These are phyloP conservation scores for Patella pellucida DNA, from an alignment of 2,888 invertebrate genomes.

Conservation along the genomic window DNA sequence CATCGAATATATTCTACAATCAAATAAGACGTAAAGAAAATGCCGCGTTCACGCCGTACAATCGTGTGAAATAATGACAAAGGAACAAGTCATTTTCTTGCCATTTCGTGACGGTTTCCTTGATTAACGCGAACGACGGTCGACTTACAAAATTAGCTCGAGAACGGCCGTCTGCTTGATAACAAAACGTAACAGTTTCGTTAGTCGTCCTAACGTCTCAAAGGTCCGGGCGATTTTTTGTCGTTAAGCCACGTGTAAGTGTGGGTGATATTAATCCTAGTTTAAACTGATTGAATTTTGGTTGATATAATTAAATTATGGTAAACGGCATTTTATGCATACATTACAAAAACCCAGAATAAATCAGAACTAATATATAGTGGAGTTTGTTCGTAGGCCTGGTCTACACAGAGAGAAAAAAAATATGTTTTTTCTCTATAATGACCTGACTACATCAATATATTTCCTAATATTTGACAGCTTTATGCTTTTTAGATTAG, in stretches of 20 bases:
- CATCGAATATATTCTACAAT: slow-evolving; percentile 10
- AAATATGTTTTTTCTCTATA: too few species aligned
- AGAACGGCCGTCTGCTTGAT: neutral
- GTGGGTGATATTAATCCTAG: slow-evolving; percentile 7
- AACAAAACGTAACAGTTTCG: slow-evolving; percentile 5
- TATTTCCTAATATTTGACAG: neutral
- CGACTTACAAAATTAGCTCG: slow-evolving; percentile 3
- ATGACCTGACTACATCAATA: too few species aligned
- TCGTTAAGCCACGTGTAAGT: slow-evolving; percentile 8
- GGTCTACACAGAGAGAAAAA: too few species aligned
- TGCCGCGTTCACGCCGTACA: too few species aligned
- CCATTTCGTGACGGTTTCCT: slow-evolving; percentile 2
- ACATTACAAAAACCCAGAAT: too few species aligned
- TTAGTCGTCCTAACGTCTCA: neutral
- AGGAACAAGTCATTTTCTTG: neutral
- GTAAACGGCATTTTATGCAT: neutral
- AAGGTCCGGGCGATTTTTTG: neutral
- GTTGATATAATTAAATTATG: slow-evolving; percentile 8
- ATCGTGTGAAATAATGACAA: neutral
- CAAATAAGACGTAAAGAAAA: neutral
- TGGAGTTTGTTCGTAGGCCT: too few species aligned
- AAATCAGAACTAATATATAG: too few species aligned
- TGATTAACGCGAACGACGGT: slow-evolving; percentile 7
- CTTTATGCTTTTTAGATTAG: neutral
- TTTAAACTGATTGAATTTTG: slow-evolving; percentile 5